Base-by-base conservation (phyloP, 2,888 invertebrate genomes). In the Eilema depressum region DNA sequence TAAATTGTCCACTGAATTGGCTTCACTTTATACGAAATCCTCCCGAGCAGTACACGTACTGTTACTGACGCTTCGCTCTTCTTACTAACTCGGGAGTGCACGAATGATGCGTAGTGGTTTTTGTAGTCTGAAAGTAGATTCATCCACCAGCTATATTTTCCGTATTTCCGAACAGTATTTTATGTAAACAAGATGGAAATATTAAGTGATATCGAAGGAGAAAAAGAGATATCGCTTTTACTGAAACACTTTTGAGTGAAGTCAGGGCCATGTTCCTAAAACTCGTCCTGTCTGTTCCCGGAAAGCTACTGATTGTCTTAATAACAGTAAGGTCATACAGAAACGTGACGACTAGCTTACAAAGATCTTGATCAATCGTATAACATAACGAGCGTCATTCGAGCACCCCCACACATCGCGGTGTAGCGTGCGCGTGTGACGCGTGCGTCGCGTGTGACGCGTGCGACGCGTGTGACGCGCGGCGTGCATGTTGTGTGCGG, bases 41-140 rank as follows among this genome's bases (percentile, higher is more conserved):
- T 23, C 60, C 60, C 56, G 63, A 11, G 41, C 75, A 70, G 63
- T 70, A 63, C 70, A 8, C 61, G 37, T 14, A 73, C 74, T 28
- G 62, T 65, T 61, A 69, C 72, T 74, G 66, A 76, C 66, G 80
- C 78, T 78, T 73, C 47, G 66, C 74, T 74, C 69, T 72, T 66
- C 67, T 68, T 68, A 75, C 75, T 72, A 59, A 61, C 59, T 37
- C 25, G n/a, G 30, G 25, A 69, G 62, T 72, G 68, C 71, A 72
- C 74, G 63, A 75, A 70, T 71, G 66, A 66, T 65, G 3, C 28
- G 26, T 14, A 20, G 4, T 20, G 8, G 28, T 28, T 59, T 12
- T 5, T 17, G 4, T 26, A 26, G 4, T 25, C 3, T 25, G 11
- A 25, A 25, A 10, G 25, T 14, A 23, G 7, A n/a, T 53, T 1